Evolutionary conservation across 2,113 vertebrate genomes (phyloP), one percentile per base, ranked within the genome.

Genomic region (Coryphaenoides rupestris): DNA sequence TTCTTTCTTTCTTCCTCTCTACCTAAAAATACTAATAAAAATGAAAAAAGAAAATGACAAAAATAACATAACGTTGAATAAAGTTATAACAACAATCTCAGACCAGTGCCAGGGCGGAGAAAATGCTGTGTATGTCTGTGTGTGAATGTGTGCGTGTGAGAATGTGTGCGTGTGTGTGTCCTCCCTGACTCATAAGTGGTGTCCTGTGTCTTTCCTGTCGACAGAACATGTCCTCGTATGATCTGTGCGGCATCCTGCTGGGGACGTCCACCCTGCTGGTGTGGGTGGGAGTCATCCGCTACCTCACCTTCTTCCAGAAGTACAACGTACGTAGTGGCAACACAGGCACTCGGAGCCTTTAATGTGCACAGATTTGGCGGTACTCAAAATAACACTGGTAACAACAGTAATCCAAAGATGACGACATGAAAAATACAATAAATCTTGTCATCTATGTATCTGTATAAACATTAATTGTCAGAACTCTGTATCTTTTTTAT

Each of bases 281-380:
- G 54, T 98, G 95, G 96, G 95, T 98, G 0, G 96, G 96, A 0
- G 95, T 98, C 64, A 96, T 98, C 76, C 93, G 95, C 49, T 98
- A 98, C 72, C 90, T 98, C 85, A 96, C 93, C 50, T 98, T 98
- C 87, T 98, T 98, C 86, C 95, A 96, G 75, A 98, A 98, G 63
- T 98, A 98, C 87, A 98, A 98, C 0, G 96, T 98, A 80, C 93
- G 94, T 77, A 0, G 55, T 26, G 21, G 16, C 23, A 52, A 52
- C 55, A 22, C 50, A 60, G 5, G 21, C 45, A 21, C 26, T 46
- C 6, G 52, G n/a, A 22, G 9, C 12, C 12, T 40, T 59, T 9
- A 19, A 15, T 45, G 58, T 16, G 15, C 47, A 14, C 47, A 16
- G 14, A 50, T 50, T 40, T 40, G 33, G 13, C 33, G 33, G 33